Base-by-base conservation (phyloP, 2,888 invertebrate genomes). In the Magallana nippona region DNA sequence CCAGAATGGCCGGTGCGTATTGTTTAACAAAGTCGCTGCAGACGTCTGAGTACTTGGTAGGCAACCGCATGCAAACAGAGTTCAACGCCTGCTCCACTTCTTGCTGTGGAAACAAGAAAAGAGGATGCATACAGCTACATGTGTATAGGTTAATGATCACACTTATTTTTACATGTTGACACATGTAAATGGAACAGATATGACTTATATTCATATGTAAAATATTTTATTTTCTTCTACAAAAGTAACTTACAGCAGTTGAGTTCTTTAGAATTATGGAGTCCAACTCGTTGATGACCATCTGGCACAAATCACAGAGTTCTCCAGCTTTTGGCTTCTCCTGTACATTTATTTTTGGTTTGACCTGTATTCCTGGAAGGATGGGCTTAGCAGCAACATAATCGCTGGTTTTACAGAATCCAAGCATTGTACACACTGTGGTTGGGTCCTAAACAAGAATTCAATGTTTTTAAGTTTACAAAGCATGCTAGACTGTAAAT, bases 1-100 rank as follows among this genome's bases (percentile, higher is more conserved):
- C 86, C 0, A 94, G 63, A 17, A 94, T 86, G 10, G 88, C 85
- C 1, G 87, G 86, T 13, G 89, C 91, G 85, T 93, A 91, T 86
- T 90, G 78, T 3, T 86, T n/a, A 1, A 88, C 88, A 80, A 90
- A 86, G 17, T 57, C 71, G 19, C 77, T 63, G 82, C 89, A 89
- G 63, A 87, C 78, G 1, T 79, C 57, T 5, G 32, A 71, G 27
- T 87, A 81, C 11, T 63, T 57, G 0, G 27, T 56, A 19, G 86
- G 85, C 10, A 89, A 81, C 15, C 79, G 81, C 10, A 60, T 32
- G 82, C 89, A 89, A 1, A 89, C 63, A 19, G 86, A 58, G 13
- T 86, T 80, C 10, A 89, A 11, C 1, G 87, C 55, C 13, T 84
- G 82, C 32, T 88, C 82, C 44, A 88, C 58, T 44, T 55, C 62